Base-by-base conservation (phyloP, 1,140 invertebrate genomes). In the Zaprionus tsacasi region DNA sequence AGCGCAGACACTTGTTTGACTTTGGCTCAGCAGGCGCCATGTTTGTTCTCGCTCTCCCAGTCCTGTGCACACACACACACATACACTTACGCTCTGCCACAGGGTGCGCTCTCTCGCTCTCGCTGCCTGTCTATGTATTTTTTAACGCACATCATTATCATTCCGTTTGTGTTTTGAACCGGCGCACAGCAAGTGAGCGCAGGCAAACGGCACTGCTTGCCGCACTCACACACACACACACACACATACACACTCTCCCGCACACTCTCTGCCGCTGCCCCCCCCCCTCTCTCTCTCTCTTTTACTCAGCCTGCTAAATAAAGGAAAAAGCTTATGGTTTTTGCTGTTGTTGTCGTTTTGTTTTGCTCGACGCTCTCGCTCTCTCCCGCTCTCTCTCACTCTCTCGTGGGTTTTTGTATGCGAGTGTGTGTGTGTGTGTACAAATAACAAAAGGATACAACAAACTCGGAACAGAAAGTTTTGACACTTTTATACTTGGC, bases 111-210 rank as follows among this genome's bases (percentile, higher is more conserved):
- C 64, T 43, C 63, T 48, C n/a, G 1, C 55, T 38, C 12, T 48
- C n/a, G 17, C 17, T 15, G 43, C 61, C 6, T 48, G 71, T 78
- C 56, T 65, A 63, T 81, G 69, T 76, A 50, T 82, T 81, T 86
- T 85, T 85, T 81, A 81, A 86, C 82, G 85, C 83, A 89, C 83
- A 89, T 89, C 85, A 89, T 89, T 89, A 88, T 89, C 85, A 89
- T 89, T 89, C 85, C 85, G 85, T 89, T 89, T 89, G 85, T 81
- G 79, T 83, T 89, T 89, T 88, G 71, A 89, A 83, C 83, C 76
- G 85, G 85, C 83, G 80, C 78, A 36, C 85, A 89, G 83, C 76
- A 83, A 17, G 45, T 48, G 59, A 13, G 58, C 77, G 78, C 48
- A 83, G 57, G 61, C 67, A 60, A 69, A 45, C 60, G 61, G 59